These are phyloP conservation scores for Umimayanthus kanabou DNA, from an alignment of 92 coral and sea anemone species.

Conservation along the genomic window DNA sequence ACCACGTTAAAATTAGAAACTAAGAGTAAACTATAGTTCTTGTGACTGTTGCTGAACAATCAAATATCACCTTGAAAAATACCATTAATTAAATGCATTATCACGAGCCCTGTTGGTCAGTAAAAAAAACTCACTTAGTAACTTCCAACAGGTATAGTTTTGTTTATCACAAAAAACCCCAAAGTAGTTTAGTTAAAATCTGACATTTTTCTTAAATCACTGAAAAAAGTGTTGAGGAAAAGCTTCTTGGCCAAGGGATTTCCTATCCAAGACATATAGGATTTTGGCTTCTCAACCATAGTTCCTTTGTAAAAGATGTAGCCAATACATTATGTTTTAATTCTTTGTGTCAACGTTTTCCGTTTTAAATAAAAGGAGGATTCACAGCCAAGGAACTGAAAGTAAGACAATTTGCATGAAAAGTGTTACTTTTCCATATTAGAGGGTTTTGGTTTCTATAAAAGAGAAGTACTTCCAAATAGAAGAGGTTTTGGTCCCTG, in stretches of 20 bases:
- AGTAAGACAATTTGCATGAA: not conserved
- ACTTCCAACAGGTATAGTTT: not conserved
- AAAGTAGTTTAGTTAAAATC: not conserved
- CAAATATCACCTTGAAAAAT: constrained; percentile 15
- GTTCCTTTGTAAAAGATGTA: not conserved
- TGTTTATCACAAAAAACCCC: not conserved
- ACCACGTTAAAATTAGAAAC: constrained; percentile 35
- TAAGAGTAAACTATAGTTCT: constrained; percentile 17
- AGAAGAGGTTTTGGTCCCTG: constrained; percentile 2
- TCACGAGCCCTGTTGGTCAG: constrained; percentile 1
- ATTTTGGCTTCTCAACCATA: not conserved
- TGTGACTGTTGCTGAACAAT: constrained; percentile 19
- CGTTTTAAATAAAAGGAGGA: not conserved
- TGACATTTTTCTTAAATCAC: not conserved
- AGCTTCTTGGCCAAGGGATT: not conserved
- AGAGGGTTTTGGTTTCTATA: constrained; percentile 39
- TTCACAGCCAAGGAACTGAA: constrained; percentile 8
- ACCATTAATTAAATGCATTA: constrained; percentile 8
- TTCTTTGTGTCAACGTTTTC: not conserved
- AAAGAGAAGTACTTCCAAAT: constrained; percentile 33
- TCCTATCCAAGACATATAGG: not conserved
- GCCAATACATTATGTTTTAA: not conserved
- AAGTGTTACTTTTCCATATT: constrained; percentile 10
- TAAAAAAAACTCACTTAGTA: not conserved
- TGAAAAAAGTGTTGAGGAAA: not conserved